Conservation (phyloP, 2,113 vertebrate species). For the Pithys albifrons region DNA sequence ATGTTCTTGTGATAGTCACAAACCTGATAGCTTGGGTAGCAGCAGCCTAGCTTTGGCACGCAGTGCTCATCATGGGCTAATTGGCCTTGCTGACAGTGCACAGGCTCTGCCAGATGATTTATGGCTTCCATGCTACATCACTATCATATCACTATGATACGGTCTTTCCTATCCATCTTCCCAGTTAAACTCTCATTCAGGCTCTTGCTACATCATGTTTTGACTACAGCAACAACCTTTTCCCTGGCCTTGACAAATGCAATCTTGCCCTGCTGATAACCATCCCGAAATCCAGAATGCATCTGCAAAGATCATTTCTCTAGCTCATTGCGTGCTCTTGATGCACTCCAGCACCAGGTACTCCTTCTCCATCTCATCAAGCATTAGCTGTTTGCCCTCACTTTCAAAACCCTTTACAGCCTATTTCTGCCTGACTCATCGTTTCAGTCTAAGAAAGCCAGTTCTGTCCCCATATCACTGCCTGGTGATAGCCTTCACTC, state of each 20-base stretch:
- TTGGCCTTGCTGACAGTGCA: constrained; percentile 16
- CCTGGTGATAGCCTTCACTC: neutral
- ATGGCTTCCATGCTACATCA: neutral
- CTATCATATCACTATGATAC: neutral
- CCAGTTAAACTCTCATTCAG: constrained; percentile 11
- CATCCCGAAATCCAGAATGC: neutral
- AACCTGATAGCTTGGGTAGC: neutral
- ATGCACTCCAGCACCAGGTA: neutral
- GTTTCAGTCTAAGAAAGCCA: neutral
- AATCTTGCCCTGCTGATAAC: constrained; percentile 31
- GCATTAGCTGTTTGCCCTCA: neutral
- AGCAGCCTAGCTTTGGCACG: neutral
- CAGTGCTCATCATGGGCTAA: constrained; percentile 29
- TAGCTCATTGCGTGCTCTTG: neutral
- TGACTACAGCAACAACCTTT: constrained; percentile 25
- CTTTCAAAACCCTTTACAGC: neutral
- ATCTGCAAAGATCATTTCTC: neutral
- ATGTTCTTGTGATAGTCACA: constrained; percentile 13
- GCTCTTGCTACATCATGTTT: neutral
- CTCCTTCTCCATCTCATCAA: neutral
- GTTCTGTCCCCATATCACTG: neutral
- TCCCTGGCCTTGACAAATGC: constrained; percentile 33
- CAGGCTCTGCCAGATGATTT: constrained; percentile 17
- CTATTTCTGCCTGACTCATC: neutral
- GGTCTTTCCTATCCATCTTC: constrained; percentile 13